phyloP scores from a whole-genome alignment of 30 jellyfish, hydroid and myxozoan genomes.

The Morbakka virulenta region DNA sequence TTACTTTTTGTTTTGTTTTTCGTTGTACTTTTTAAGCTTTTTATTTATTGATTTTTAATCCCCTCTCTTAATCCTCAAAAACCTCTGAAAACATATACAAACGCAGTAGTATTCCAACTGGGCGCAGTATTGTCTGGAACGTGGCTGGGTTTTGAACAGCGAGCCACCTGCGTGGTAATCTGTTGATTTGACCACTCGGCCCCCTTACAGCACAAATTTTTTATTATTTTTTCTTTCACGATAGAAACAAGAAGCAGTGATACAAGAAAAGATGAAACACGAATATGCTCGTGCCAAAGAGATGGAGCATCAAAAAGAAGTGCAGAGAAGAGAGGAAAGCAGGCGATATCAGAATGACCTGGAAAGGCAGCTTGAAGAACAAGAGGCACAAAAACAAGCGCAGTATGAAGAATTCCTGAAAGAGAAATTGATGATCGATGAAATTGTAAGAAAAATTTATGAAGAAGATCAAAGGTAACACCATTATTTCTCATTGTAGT shows the following conservation, averaged over 20 bases:
- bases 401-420: conserved; percentile 93
- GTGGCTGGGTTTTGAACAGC: not conserved
- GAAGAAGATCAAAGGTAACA: conserved; percentile 94
- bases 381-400: conserved; percentile 70
- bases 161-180: too few relatives aligned
- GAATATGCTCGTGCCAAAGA: conserved; percentile 61
- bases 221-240: not conserved
- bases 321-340: conserved; percentile 77
- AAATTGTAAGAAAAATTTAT: conserved; percentile 81
- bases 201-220: not conserved
- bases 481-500: not conserved
- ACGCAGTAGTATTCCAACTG: too few relatives aligned
- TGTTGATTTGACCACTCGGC: too few relatives aligned
- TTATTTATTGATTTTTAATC: too few relatives aligned
- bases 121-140: too few relatives aligned
- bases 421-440: conserved; percentile 94
- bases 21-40: not conserved
- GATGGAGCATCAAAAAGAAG: conserved; percentile 72
- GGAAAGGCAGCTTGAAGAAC: conserved; percentile 84
- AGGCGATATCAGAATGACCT: conserved; percentile 78
- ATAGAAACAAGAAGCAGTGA: conserved; percentile 76
- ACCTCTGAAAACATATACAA: not conserved
- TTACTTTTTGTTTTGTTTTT: not conserved
- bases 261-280: conserved; percentile 52
- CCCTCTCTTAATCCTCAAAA: not conserved